Percentiles rank a stretch among this genome's conserved stretches.
Conservation (phyloP, 1,140 invertebrate species). For the Philopotamus ludificatus region DNA sequence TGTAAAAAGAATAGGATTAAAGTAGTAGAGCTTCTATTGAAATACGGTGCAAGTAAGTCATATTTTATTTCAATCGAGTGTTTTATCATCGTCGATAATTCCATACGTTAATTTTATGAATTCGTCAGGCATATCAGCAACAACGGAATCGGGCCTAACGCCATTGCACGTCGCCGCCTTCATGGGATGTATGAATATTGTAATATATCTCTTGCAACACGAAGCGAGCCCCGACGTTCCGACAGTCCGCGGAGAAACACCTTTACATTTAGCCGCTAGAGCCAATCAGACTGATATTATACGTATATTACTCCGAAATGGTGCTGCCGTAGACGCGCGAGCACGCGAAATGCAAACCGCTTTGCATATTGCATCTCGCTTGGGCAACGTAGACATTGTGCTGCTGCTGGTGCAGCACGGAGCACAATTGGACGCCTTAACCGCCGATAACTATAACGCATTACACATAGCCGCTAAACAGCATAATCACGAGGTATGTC, state of each 20-base stretch:
- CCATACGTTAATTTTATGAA: no score
- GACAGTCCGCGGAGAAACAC: conserved; percentile 96
- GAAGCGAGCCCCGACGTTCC: conserved; percentile 94
- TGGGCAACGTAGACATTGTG: conserved; percentile 95
- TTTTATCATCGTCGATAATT: neutral
- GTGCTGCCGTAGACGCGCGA: conserved; percentile 93
- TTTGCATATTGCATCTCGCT: conserved; percentile 88
- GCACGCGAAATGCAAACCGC: conserved; percentile 95
- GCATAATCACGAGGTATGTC: conserved; percentile 53
- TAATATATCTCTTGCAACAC: conserved; percentile 94
- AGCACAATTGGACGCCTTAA: conserved; percentile 86
- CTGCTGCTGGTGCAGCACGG: conserved; percentile 91
- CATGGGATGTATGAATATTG: conserved; percentile 99
- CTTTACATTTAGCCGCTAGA: conserved; percentile 92
- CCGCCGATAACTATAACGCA: conserved; percentile 96
- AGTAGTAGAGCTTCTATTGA: conserved; percentile 89
- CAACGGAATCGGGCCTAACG: conserved; percentile 82
- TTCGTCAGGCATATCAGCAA: conserved; percentile 61
- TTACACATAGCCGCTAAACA: conserved; percentile 99
- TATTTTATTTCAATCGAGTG: conserved; percentile 1
- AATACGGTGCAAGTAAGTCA: conserved; percentile 76
- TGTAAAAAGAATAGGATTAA: conserved; percentile 98
- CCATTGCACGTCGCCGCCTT: conserved; percentile 97
- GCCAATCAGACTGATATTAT: conserved; percentile 98
- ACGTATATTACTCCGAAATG: conserved; percentile 91